Conservation (phyloP, 2,797 vertebrate genomes). For the Champsocephalus gunnari region DNA sequence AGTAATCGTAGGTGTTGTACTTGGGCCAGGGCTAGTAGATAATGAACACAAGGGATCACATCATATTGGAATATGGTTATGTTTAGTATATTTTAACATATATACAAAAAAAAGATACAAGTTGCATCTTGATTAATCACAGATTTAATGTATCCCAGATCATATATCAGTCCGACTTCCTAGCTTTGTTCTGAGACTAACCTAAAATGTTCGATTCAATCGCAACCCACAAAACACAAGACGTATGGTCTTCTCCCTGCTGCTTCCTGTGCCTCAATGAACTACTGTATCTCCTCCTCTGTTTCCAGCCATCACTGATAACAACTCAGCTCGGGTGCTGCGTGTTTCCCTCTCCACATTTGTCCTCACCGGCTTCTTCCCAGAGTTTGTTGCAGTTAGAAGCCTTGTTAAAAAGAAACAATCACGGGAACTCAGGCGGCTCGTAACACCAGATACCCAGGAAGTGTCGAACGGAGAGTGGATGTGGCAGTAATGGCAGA, state of each 20-base stretch:
- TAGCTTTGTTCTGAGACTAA: conserved; percentile 8
- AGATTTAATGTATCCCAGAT: not conserved
- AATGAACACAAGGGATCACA: too few species aligned
- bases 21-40: too few species aligned
- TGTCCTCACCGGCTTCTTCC: conserved; percentile 22
- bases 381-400: conserved; percentile 61
- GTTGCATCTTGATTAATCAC: too few species aligned
- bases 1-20: too few species aligned
- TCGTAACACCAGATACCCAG: conserved; percentile 49
- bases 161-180: not conserved
- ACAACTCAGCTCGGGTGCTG: conserved; percentile 28
- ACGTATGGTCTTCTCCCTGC: not conserved
- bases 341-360: conserved; percentile 39
- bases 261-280: conserved; percentile 33
- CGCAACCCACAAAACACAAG: not conserved
- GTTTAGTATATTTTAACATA: too few species aligned
- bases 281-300: conserved; percentile 22
- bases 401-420: conserved; percentile 52
- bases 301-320: conserved; percentile 36
- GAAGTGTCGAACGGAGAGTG: conserved; percentile 49
- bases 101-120: too few species aligned
- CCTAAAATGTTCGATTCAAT: not conserved
- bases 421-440: conserved; percentile 32
- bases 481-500: conserved; percentile 44
- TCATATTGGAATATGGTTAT: too few species aligned